phyloP scores from a whole-genome alignment of 2,797 vertebrate genomes.

The Pempheris klunzingeri region DNA sequence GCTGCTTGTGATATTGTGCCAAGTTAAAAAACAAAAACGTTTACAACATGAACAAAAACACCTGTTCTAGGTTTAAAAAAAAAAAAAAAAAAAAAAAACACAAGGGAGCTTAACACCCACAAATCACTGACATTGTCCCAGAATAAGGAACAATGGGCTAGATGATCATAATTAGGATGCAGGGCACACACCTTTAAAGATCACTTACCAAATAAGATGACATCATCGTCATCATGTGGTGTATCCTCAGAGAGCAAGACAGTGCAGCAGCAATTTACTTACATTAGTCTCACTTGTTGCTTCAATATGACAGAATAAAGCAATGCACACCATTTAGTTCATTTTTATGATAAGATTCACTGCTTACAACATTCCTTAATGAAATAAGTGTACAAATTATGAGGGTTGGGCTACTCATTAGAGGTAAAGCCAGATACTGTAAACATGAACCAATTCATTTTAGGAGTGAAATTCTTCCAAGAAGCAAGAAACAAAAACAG shows the following conservation, averaged over 20 bases:
- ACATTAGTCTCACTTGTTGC: constrained; percentile 28
- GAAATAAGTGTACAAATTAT: constrained; percentile 38
- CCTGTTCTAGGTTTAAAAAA: too few species aligned
- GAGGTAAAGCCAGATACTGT: constrained; percentile 25
- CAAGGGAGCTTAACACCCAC: background rate
- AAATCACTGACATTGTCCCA: background rate
- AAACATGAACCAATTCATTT: constrained; percentile 22
- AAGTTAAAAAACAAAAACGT: too few species aligned
- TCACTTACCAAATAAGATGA: background rate
- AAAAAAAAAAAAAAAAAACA: background rate
- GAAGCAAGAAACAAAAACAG: constrained; percentile 8
- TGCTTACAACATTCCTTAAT: background rate
- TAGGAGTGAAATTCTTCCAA: constrained; percentile 7
- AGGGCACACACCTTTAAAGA: too few species aligned
- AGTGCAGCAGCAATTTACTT: constrained; percentile 60
- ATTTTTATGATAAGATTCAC: constrained; percentile 22
- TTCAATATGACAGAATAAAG: constrained; percentile 28
- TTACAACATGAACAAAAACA: background rate
- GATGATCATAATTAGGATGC: too few species aligned
- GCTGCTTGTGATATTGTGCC: background rate
- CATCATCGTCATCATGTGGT: background rate
- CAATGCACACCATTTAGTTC: constrained; percentile 34
- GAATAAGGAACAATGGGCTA: too few species aligned
- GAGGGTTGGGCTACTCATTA: background rate
- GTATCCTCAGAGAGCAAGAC: background rate